phyloP scores from a whole-genome alignment of 1,140 invertebrate genomes.

The Eumaeus atala region DNA sequence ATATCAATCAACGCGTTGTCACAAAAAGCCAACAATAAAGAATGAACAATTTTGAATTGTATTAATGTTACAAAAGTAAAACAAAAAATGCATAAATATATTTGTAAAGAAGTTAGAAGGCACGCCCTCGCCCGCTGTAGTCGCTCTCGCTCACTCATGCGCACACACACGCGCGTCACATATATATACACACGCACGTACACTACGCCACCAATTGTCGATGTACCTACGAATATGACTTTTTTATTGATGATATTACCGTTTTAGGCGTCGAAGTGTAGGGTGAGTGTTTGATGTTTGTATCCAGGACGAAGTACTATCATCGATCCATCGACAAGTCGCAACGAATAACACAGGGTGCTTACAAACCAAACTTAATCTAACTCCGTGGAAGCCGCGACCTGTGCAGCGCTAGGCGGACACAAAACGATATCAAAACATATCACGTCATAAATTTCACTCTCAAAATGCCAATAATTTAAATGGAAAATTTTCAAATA shows the following conservation, averaged over 20 bases:
- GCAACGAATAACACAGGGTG: conserved; percentile 45
- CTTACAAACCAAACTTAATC: conserved; percentile 54
- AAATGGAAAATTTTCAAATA: conserved; percentile 6
- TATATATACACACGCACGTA: conserved; percentile 12
- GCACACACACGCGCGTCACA: conserved; percentile 21
- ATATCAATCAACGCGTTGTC: conserved; percentile 5
- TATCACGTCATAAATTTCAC: conserved; percentile 14
- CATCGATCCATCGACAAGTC: conserved; percentile 9
- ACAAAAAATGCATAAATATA: conserved; percentile 46
- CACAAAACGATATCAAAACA: conserved; percentile 11
- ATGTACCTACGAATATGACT: conserved; percentile 1
- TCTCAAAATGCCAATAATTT: conserved; percentile 4
- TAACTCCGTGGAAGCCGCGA: conserved; percentile 36
- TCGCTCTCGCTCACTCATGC: conserved; percentile 35
- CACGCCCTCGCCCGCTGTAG: conserved; percentile 40
- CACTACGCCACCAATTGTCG: conserved; percentile 14
- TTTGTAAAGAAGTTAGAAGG: conserved; percentile 39
- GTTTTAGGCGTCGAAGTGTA: neutral
- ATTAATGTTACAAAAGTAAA: conserved; percentile 30
- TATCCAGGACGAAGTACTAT: neutral
- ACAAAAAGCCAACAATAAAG: conserved; percentile 42
- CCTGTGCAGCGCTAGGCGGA: conserved; percentile 34
- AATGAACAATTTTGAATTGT: conserved; percentile 33
- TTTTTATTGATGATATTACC: neutral
- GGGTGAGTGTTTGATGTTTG: neutral